Evolutionary conservation across 1,140 invertebrate genomes (phyloP), one percentile per base, ranked within the genome.

Genomic region (Atta colombica): DNA sequence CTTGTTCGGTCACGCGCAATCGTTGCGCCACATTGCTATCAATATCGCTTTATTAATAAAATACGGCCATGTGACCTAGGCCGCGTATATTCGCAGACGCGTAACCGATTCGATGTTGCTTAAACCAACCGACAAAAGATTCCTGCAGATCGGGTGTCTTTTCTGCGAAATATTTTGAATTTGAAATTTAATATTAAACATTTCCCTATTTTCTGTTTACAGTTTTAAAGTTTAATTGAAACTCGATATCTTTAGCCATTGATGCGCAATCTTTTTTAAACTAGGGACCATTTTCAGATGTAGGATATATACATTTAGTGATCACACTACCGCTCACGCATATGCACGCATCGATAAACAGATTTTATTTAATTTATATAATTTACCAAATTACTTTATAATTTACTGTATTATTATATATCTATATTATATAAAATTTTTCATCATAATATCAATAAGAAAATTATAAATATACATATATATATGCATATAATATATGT

Each of bases 11-110:
- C 10, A 35, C n/a, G 35, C 21, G 66, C 21, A 39, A 49, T 49
- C 77, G 58, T 18, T 45, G 39, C 39, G 2, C 55, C 31, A 8
- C 14, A 25, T 25, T 25, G 2, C n/a, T 18, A 1, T n/a, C 55
- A 58, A 65, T 31, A 71, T 71, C 69, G 28, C 25, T 74, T 74
- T 74, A n/a, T 74, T 55, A 31, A 74, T 74, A 14, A 74, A 53
- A 74, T 31, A n/a, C 18, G 18, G 18, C 25, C 16, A 39, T 18
- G 25, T 69, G 39, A 45, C 2, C 3, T 12, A 25, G 25, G 10
- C 16, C 21, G 21, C 21, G 12, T 39, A 53, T n/a, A 53, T 18
- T 72, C 18, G 21, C 39, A 45, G n/a, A 5, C 8, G 35, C 12
- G 68, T 18, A 10, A 72, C 8, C 49, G 49, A 74, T 55, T 28